Percentiles rank a stretch among this genome's conserved stretches.
Evolutionary conservation across 1,140 invertebrate species (phyloP).

Genomic region (Stegodyphus dumicola): DNA sequence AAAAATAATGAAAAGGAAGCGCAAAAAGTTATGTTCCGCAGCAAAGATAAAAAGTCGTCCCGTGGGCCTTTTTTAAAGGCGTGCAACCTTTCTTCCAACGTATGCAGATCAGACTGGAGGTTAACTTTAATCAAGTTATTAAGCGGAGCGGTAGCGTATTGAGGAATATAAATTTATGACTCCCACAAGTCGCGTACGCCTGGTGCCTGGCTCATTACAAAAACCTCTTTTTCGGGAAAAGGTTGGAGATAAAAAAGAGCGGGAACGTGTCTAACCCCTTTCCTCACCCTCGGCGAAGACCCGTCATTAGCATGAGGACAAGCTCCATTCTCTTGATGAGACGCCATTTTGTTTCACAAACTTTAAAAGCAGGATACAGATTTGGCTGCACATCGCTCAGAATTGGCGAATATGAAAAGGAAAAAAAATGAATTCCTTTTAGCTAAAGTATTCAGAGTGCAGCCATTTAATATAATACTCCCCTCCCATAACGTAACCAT

Average conservation of each 20-base stretch:
- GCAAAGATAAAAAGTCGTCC: conserved; percentile 39
- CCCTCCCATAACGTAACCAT: too few species aligned
- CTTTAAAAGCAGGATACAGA: conserved; percentile 22
- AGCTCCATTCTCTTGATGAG: conserved; percentile 5
- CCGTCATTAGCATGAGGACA: conserved; percentile 50
- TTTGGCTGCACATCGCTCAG: conserved; percentile 24
- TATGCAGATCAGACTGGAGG: conserved; percentile 55
- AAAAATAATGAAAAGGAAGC: conserved; percentile 18
- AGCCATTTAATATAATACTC: too few species aligned
- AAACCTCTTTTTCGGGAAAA: conserved; percentile 25
- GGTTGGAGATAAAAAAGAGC: conserved; percentile 20
- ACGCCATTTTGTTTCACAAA: conserved; percentile 23
- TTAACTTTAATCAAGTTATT: conserved; percentile 62
- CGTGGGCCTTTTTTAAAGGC: conserved; percentile 60
- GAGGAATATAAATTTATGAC: conserved; percentile 57
- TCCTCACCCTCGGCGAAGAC: conserved; percentile 13
- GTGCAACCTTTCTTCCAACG: conserved; percentile 16
- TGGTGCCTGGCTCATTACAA: conserved; percentile 47
- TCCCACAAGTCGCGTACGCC: conserved; percentile 28
- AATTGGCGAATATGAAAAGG: conserved; percentile 4
- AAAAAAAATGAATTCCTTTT: too few species aligned
- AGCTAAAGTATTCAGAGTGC: too few species aligned
- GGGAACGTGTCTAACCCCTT: conserved; percentile 19
- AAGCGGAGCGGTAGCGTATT: conserved; percentile 29
- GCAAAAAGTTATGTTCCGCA: conserved; percentile 7